Percentiles rank a stretch among this genome's conserved stretches.
Evolutionary conservation across 2,888 invertebrate species (phyloP).

Genomic region (Drosophila austrosaltans): DNA sequence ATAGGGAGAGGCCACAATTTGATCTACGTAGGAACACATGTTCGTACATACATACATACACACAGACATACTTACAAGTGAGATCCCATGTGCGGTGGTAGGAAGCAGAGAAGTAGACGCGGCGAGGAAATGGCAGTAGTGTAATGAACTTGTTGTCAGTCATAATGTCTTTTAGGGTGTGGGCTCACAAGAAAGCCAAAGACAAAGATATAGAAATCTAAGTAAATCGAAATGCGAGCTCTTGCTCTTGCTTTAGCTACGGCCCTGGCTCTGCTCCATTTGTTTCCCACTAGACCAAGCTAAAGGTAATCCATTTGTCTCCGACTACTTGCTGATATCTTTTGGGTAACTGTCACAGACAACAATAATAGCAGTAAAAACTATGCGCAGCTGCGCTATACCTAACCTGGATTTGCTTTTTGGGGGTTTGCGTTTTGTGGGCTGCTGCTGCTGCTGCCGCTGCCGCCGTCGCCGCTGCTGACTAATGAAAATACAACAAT

Average conservation of each 20-base stretch:
- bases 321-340: slow-evolving; percentile 62
- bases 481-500: slow-evolving; percentile 76
- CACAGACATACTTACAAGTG: background rate
- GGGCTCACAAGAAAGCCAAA: slow-evolving; percentile 66
- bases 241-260: background rate
- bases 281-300: slow-evolving; percentile 52
- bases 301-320: slow-evolving; percentile 71
- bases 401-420: slow-evolving; percentile 20
- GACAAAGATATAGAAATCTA: slow-evolving; percentile 21
- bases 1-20: slow-evolving; percentile 43
- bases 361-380: slow-evolving; percentile 51
- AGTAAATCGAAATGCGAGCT: slow-evolving; percentile 56
- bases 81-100: background rate
- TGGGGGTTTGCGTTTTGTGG: slow-evolving; percentile 32
- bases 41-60: background rate
- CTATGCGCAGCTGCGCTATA: slow-evolving; percentile 61
- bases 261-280: slow-evolving; percentile 61
- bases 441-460: background rate
- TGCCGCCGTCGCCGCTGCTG: slow-evolving; percentile 31
- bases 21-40: slow-evolving; percentile 8
- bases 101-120: slow-evolving; percentile 17
- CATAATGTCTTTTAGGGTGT: slow-evolving; percentile 67
- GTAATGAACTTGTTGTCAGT: slow-evolving; percentile 77
- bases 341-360: slow-evolving; percentile 64
- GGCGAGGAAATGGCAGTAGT: slow-evolving; percentile 35